phyloP scores from a whole-genome alignment of 2,797 vertebrate genomes.

The Steatocranus sp. region DNA sequence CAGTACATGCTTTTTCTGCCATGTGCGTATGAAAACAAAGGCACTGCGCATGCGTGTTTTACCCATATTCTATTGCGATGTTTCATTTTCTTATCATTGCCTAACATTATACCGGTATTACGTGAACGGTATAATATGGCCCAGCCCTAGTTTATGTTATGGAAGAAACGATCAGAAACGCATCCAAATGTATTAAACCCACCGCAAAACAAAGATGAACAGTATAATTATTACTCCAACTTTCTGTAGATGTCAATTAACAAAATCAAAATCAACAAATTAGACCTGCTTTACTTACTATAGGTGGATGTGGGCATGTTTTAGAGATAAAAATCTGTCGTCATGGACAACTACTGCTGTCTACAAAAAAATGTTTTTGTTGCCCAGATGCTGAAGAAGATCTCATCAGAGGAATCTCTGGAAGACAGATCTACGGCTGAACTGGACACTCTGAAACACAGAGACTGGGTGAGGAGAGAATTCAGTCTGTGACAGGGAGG shows the following conservation, averaged over 20 bases:
- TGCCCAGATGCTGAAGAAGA: slow-evolving; percentile 86
- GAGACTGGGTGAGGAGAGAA: slow-evolving; percentile 83
- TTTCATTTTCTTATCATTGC: no score
- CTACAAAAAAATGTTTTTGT: not conserved
- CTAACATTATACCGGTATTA: no score
- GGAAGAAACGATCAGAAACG: not conserved
- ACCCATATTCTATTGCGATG: no score
- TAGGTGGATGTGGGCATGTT: not conserved
- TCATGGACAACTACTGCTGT: not conserved
- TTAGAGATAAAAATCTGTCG: not conserved
- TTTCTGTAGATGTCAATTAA: not conserved
- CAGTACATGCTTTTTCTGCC: no score
- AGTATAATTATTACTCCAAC: not conserved
- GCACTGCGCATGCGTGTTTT: no score
- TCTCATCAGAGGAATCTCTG: slow-evolving; percentile 75
- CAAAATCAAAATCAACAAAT: not conserved
- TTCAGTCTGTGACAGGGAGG: not conserved
- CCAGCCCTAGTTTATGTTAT: not conserved
- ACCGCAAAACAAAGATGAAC: not conserved
- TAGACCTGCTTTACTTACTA: not conserved
- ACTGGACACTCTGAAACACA: slow-evolving; percentile 85
- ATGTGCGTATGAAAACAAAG: no score
- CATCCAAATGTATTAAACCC: not conserved
- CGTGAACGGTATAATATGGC: no score
- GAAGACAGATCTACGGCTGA: slow-evolving; percentile 75